Evolutionary conservation across 2,888 invertebrate genomes (phyloP), one percentile per base, ranked within the genome.

Genomic region (Drosophila koepferae): DNA sequence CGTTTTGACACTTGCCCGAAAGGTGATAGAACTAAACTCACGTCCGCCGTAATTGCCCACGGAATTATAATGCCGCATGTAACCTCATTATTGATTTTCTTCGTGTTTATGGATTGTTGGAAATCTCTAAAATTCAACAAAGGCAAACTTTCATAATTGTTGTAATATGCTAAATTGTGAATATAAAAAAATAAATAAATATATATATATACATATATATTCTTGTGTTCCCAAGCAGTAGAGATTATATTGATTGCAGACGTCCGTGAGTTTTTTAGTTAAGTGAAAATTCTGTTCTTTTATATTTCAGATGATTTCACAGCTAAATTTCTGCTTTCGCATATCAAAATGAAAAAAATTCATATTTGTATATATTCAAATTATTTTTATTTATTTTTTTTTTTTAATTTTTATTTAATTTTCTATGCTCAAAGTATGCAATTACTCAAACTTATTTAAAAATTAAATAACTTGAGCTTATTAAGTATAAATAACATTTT

Each of bases 21-120:
- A 77, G 77, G 86, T 82, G 89, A 69, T 38, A 86, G 66, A 82
- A 77, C 46, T 76, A 54, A 71, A 46, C 49, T 65, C 60, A 72
- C 81, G 72, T 71, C n/a, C 59, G 1, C 0, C 61, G 60, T 38
- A 48, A 23, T 54, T 54, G 31, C 53, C 8, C 18, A 9, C 36
- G 31, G n/a, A 51, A 59, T 63, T 36, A 18, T 41, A 72, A 64
- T 56, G n/a, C 18, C 12, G 2, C 14, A 43, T 63, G 34, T 59
- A 41, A 44, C 6, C 46, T 34, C 46, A 40, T 58, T 48, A 48
- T 46, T 9, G 31, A 59, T 31, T 41, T 6, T 10, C 6, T 20
- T 36, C 53, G 16, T 3, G 23, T 36, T 9, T 62, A 12, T 41
- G n/a, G 14, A 28, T 31, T 12, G 31, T 12, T 49, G 18, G 49